A percentile compares a stretch with the other conserved stretches of the same genome.
Evolutionary conservation across 2,888 invertebrate genomes (phyloP).

Genomic region (Thysanoteuthis rhombus): DNA sequence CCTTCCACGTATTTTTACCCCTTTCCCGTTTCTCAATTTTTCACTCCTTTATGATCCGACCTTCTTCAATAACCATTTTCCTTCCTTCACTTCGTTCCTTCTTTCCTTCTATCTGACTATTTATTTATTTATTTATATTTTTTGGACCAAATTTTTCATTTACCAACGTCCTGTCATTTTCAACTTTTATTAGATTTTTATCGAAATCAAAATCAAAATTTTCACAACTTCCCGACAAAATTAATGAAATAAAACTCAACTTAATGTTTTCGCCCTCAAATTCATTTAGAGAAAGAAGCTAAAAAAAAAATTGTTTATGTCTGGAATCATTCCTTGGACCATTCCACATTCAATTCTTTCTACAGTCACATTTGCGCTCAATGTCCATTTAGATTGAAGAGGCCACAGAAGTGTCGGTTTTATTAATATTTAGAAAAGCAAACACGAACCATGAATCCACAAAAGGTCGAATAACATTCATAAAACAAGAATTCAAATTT

Average conservation of each 20-base stretch:
- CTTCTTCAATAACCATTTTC: not conserved
- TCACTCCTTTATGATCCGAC: not conserved
- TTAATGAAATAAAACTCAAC: not conserved
- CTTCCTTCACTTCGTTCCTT: no score
- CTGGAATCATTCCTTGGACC: no score
- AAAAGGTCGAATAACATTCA: not conserved
- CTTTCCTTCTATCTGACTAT: no score
- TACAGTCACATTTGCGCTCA: not conserved
- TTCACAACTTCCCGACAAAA: not conserved
- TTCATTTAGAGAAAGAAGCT: no score
- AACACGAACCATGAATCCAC: not conserved
- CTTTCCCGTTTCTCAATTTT: not conserved
- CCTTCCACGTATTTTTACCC: not conserved
- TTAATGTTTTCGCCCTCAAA: not conserved
- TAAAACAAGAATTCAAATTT: not conserved
- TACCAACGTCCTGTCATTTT: not conserved
- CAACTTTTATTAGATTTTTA: not conserved
- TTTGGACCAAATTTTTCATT: not conserved
- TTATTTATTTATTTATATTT: no score
- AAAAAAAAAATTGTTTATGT: no score
- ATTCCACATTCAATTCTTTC: not conserved
- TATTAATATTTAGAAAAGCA: not conserved
- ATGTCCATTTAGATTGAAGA: not conserved
- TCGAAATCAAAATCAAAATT: not conserved
- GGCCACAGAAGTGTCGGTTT: not conserved